A percentile compares a stretch with the other conserved stretches of the same genome.
Conservation (phyloP, 2,113 vertebrate species). For the Eretmochelys imbricata region DNA sequence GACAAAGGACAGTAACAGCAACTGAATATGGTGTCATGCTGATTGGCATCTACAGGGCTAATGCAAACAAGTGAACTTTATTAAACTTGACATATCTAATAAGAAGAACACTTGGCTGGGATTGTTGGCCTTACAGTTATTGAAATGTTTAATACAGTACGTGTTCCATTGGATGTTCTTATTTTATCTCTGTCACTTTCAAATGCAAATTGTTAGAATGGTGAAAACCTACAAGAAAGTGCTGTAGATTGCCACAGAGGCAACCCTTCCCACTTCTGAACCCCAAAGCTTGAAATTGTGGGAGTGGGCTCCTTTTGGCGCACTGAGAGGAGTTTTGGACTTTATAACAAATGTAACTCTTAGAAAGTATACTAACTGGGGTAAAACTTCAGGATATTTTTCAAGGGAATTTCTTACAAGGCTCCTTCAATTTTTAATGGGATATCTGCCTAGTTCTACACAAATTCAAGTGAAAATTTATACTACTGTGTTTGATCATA, state of each 20-base stretch:
- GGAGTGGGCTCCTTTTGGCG: rapidly evolving
- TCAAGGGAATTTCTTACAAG: background rate
- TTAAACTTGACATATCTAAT: constrained; percentile 9
- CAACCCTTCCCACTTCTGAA: background rate
- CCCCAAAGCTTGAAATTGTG: background rate
- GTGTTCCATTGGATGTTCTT: background rate
- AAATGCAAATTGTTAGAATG: background rate
- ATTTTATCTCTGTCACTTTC: background rate
- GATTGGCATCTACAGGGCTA: background rate
- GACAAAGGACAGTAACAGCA: background rate
- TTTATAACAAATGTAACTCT: background rate
- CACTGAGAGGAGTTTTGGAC: background rate
- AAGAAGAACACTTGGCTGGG: background rate
- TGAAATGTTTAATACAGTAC: constrained; percentile 20
- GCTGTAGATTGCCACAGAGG: background rate
- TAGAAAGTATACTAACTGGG: background rate
- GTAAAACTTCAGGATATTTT: background rate
- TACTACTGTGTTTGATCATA: background rate
- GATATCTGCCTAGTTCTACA: background rate
- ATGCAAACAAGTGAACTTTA: background rate
- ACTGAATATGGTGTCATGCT: background rate
- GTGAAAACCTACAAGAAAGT: background rate
- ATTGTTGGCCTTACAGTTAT: background rate
- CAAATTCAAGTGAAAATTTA: background rate
- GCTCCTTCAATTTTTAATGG: background rate